phyloP scores from a whole-genome alignment of 1,140 invertebrate species.

The Papilio xuthus region DNA sequence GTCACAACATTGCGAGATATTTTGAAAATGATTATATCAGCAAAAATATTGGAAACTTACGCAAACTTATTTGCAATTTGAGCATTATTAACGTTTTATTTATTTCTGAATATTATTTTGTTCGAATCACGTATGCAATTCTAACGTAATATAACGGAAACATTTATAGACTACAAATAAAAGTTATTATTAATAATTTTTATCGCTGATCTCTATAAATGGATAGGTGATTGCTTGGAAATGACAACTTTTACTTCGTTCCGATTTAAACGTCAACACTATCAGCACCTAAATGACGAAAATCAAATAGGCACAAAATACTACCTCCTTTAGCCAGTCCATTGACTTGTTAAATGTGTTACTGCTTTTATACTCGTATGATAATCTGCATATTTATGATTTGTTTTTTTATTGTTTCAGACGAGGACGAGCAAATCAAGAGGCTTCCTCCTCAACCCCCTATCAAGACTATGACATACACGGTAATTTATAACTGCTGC shows the following conservation, averaged over 20 bases:
- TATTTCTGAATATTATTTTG: not conserved
- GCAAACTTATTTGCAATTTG: conserved; percentile 2
- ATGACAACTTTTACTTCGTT: too few species aligned
- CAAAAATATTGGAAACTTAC: not conserved
- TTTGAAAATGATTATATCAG: conserved; percentile 4
- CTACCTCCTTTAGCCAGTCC: too few species aligned
- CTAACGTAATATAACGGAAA: too few species aligned
- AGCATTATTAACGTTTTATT: not conserved
- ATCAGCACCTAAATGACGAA: too few species aligned
- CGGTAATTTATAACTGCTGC: conserved; percentile 68
- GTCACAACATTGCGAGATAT: conserved; percentile 2
- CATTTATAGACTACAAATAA: too few species aligned
- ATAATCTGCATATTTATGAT: not conserved
- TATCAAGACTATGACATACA: conserved; percentile 86
- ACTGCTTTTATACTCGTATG: not conserved
- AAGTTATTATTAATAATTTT: too few species aligned
- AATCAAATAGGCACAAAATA: too few species aligned
- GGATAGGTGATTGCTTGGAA: too few species aligned
- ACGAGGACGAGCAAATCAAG: conserved; percentile 82
- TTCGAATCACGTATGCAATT: not conserved
- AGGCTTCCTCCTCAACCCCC: conserved; percentile 84
- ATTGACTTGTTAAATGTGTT: not conserved
- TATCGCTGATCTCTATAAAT: too few species aligned
- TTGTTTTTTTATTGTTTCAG: conserved; percentile 72
- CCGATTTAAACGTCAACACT: too few species aligned